Base-by-base conservation (phyloP, 2,888 invertebrate species). In the Leucoma salicis region DNA sequence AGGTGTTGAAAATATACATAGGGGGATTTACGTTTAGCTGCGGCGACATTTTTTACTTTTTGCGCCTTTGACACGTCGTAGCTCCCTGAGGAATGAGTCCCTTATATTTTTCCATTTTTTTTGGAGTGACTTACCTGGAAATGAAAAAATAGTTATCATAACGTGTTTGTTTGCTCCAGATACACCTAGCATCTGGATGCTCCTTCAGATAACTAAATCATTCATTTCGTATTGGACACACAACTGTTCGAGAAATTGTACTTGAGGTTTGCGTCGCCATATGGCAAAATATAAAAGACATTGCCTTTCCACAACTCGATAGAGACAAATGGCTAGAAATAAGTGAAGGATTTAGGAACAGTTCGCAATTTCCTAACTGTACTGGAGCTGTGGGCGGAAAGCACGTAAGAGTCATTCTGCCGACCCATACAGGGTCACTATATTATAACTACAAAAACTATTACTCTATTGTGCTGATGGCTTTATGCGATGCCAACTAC, bases 361-460 rank as follows among this genome's bases (percentile, higher is more conserved):
- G 11, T n/a, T n/a, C n/a, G 46, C 49, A 49, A 42, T 54, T 54
- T 36, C 49, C 49, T 39, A 51, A 54, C 45, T 40, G 51, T 46
- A 35, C 33, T n/a, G 43, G 6, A 4, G 16, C 16, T 16, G 3
- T 16, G 3, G 16, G 6, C 6, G 16, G 16, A 3, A 16, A 50
- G 43, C 49, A 46, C 31, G 41, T 50, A 32, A 49, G 49, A 38
- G 32, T 60, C 8, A 50, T 52, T 27, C 47, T 52, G 37, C 60
- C 28, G 3, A 8, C 2, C 14, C 11, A 28, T 16, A 28, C 48
- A 39, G 57, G 57, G 31, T 59, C 57, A 15, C 36, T 57, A 39
- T 62, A 49, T 48, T 53, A 53, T 39, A 62, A 62, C 38, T 59
- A 60, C 34, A 63, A 58, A 48, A 38, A 52, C 43, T 55, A 40